Evolutionary conservation across 2,113 vertebrate species (phyloP).

Genomic region (western clawed frog (Xenopus tropicalis)): UCB_Xtro_10.0 CM004446.2:24220001-24220500

Average conservation of each 20-base stretch:
- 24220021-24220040: too few species aligned
- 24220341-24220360: constrained; percentile 41
- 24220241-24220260: constrained; percentile 11
- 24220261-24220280: not conserved
- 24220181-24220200: too few species aligned
- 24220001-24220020: too few species aligned
- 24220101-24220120: too few species aligned
- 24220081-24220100: too few species aligned
- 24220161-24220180: too few species aligned
- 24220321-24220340: constrained; percentile 46
- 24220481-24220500: constrained; percentile 27
- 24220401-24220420: constrained; percentile 35
- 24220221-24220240: constrained; percentile 14
- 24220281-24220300: constrained; percentile 21
- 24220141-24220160: too few species aligned
- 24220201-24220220: too few species aligned
- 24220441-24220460: constrained; percentile 20
- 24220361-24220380: constrained; percentile 31
- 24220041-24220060: too few species aligned
- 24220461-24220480: constrained; percentile 36
- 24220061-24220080: too few species aligned
- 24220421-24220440: constrained; percentile 24
- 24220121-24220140: too few species aligned
- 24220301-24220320: constrained; percentile 40
- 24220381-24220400: constrained; percentile 37